phyloP scores from a whole-genome alignment of 2,888 invertebrate genomes.

The Aporophyla nigra region DNA sequence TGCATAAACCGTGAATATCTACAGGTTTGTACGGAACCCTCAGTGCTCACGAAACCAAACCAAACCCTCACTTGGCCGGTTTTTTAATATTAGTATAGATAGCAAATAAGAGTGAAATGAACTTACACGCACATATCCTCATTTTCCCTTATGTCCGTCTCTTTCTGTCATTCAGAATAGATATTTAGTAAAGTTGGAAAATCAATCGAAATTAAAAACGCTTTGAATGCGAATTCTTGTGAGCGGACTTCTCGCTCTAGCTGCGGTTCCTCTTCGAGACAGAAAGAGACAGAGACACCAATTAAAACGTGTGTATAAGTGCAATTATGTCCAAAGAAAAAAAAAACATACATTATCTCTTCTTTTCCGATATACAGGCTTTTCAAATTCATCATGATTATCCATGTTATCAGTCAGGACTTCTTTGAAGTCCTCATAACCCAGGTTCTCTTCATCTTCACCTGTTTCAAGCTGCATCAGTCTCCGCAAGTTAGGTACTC shows the following conservation, averaged over 20 bases:
- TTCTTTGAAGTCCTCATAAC: constrained; percentile 80
- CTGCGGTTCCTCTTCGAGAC: too few relatives aligned
- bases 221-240: neutral
- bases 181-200: too few relatives aligned
- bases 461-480: constrained; percentile 75
- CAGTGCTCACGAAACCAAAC: too few relatives aligned
- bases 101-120: too few relatives aligned
- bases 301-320: too few relatives aligned
- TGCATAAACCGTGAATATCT: too few relatives aligned
- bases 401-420: constrained; percentile 75
- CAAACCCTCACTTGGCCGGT: too few relatives aligned
- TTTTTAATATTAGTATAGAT: too few relatives aligned
- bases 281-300: neutral
- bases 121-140: too few relatives aligned
- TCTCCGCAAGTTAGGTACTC: constrained; percentile 69
- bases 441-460: constrained; percentile 74
- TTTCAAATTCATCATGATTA: constrained; percentile 74
- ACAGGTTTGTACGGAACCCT: too few relatives aligned
- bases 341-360: constrained; percentile 51
- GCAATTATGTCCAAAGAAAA: neutral
- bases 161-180: too few relatives aligned
- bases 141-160: too few relatives aligned
- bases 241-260: neutral
- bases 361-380: constrained; percentile 70
- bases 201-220: neutral